A percentile compares a stretch with the other conserved stretches of the same genome.
phyloP scores from a whole-genome alignment of 2,888 invertebrate genomes.

The Emmelina monodactyla region DNA sequence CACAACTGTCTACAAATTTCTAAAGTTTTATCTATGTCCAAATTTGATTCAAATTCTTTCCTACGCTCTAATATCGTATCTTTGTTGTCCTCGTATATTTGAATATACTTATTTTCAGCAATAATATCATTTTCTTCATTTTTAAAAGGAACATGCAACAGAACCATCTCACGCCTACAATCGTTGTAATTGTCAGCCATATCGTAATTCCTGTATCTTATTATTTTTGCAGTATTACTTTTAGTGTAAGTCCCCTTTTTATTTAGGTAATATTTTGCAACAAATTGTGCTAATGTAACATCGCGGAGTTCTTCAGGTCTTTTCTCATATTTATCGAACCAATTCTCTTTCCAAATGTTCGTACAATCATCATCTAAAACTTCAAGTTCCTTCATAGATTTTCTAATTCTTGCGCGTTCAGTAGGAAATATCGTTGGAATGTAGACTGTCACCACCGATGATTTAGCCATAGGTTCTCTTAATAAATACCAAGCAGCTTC shows the following conservation, averaged over 20 bases:
- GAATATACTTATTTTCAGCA: constrained; percentile 22
- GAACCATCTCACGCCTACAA: constrained; percentile 30
- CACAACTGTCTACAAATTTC: constrained; percentile 15
- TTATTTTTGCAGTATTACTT: constrained; percentile 21
- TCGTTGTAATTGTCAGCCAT: constrained; percentile 24
- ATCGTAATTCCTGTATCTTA: constrained; percentile 30
- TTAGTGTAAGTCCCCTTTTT: constrained; percentile 15
- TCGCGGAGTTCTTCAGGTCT: constrained; percentile 24
- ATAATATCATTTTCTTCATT: constrained; percentile 30
- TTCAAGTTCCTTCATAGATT: constrained; percentile 23
- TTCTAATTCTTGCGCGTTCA: constrained; percentile 25
- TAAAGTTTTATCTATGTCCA: constrained; percentile 24
- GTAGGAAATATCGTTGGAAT: constrained; percentile 24
- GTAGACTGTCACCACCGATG: constrained; percentile 12
- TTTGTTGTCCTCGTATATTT: constrained; percentile 25
- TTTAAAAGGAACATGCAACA: constrained; percentile 27
- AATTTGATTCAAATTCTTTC: constrained; percentile 22
- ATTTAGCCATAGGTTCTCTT: constrained; percentile 17
- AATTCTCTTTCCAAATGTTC: constrained; percentile 32
- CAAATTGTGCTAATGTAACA: constrained; percentile 28
- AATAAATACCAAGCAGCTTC: constrained; percentile 27
- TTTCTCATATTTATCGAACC: constrained; percentile 31
- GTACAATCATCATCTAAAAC: constrained; percentile 21
- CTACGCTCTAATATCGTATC: constrained; percentile 18
- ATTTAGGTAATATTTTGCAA: constrained; percentile 21